Conservation (phyloP, 2,113 vertebrate species). For the Onychostoma macrolepis region DNA sequence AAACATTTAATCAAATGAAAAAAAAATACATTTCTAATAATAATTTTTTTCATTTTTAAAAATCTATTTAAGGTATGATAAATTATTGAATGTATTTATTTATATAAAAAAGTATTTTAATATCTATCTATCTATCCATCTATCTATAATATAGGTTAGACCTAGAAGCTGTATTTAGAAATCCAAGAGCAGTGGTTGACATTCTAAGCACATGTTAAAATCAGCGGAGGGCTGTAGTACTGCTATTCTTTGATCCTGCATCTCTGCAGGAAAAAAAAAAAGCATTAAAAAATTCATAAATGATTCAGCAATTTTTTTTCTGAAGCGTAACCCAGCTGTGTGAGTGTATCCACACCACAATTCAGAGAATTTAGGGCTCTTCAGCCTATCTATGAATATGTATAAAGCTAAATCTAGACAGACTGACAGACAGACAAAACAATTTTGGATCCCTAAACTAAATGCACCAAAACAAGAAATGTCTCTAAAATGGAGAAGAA, state of each 20-base stretch:
- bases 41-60: too few relatives aligned
- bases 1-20: too few relatives aligned
- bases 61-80: too few relatives aligned
- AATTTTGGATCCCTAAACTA: not conserved
- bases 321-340: not conserved
- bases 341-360: not conserved
- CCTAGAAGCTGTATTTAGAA: not conserved
- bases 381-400: not conserved
- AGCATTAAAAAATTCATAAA: slow-evolving; percentile 21
- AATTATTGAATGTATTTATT: too few relatives aligned
- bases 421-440: not conserved
- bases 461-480: not conserved
- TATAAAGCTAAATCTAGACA: not conserved
- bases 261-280: slow-evolving; percentile 3
- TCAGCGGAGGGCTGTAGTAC: slow-evolving; percentile 5
- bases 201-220: slow-evolving; percentile 15
- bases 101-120: too few relatives aligned
- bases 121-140: too few relatives aligned
- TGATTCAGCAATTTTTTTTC: slow-evolving; percentile 23
- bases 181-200: not conserved
- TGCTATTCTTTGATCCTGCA: slow-evolving; percentile 19
- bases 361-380: not conserved
- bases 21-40: too few relatives aligned
- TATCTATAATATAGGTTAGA: not conserved
- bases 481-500: not conserved